phyloP scores from a whole-genome alignment of 2,113 vertebrate species.

The Empidonax alnorum region DNA sequence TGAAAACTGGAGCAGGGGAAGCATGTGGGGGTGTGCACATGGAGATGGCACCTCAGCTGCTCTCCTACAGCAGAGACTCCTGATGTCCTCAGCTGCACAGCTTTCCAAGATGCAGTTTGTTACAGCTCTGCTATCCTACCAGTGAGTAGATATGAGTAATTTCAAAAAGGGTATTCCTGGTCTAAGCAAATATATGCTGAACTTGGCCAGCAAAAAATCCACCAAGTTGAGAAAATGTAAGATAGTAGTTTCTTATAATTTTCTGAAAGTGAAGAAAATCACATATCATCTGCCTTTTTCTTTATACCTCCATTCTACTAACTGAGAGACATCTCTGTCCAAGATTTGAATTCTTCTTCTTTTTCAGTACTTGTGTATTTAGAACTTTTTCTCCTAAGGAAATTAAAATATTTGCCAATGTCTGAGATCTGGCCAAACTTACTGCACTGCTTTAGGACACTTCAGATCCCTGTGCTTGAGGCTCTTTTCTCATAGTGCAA shows the following conservation, averaged over 20 bases:
- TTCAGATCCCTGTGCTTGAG: background rate
- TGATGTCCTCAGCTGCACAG: background rate
- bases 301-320: background rate
- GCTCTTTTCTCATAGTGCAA: background rate
- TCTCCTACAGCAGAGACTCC: rapidly evolving
- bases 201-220: background rate
- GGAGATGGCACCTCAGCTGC: background rate
- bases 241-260: background rate
- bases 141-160: background rate
- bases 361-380: background rate
- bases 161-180: background rate
- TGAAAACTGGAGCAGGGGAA: background rate
- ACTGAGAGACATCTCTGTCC: background rate
- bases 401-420: background rate
- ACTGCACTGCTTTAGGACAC: background rate
- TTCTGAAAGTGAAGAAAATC: background rate
- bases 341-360: background rate
- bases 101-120: background rate
- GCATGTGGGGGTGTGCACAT: rapidly evolving
- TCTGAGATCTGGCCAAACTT: background rate
- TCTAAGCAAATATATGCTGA: background rate
- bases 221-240: background rate
- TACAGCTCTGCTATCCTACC: background rate
- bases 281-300: background rate
- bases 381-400: background rate